Conservation (phyloP, 2,888 invertebrate genomes). For the Candidula unifasciata region DNA sequence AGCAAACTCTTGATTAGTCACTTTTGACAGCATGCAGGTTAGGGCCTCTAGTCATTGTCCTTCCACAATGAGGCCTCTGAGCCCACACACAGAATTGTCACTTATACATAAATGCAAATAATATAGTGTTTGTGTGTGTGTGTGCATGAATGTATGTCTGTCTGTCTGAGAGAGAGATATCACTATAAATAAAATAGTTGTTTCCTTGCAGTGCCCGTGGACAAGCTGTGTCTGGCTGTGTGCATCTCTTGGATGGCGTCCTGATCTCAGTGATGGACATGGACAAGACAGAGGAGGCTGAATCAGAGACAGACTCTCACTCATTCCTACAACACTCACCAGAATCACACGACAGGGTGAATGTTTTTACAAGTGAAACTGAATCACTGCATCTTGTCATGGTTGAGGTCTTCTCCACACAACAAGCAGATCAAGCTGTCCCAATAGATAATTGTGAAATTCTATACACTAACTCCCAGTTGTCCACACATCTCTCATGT, state of each 20-base stretch:
- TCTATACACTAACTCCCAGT: too few relatives aligned
- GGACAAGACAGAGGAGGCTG: not conserved
- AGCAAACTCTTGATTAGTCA: too few relatives aligned
- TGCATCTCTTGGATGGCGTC: not conserved
- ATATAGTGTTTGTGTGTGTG: not conserved
- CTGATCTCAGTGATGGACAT: not conserved
- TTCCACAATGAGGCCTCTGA: too few relatives aligned
- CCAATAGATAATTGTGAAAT: too few relatives aligned
- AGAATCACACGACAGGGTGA: constrained; percentile 28
- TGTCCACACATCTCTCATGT: too few relatives aligned
- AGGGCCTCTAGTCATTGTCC: too few relatives aligned
- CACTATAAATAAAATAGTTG: too few relatives aligned
- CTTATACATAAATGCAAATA: too few relatives aligned
- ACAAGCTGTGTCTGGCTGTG: not conserved
- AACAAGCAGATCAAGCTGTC: too few relatives aligned
- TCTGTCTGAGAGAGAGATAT: not conserved
- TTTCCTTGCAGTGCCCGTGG: not conserved
- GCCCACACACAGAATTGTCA: too few relatives aligned
- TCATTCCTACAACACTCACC: not conserved
- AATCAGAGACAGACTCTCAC: not conserved
- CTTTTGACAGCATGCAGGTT: too few relatives aligned
- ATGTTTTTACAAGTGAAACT: not conserved
- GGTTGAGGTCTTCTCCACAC: not conserved
- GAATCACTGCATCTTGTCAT: not conserved
- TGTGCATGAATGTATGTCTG: not conserved